Evolutionary conservation across 1,140 invertebrate species (phyloP).

Genomic region (Drosophila navojoa): DNA sequence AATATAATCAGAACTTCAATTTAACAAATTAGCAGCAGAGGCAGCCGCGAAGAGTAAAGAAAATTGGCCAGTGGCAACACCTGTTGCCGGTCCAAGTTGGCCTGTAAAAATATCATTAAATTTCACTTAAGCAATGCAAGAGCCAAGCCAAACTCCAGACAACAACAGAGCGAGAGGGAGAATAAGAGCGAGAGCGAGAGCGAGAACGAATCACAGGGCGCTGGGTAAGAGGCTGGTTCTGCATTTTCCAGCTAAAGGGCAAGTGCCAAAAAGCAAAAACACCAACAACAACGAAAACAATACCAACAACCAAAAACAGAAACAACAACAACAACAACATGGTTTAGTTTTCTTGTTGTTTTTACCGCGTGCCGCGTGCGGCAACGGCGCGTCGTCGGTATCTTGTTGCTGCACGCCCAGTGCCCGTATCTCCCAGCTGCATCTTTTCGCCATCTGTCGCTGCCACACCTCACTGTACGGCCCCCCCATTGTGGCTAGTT

Average conservation of each 20-base stretch:
- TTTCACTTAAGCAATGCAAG: conserved; percentile 69
- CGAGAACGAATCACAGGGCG: too few relatives aligned
- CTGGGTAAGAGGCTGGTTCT: conserved; percentile 4
- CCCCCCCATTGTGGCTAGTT: conserved; percentile 16
- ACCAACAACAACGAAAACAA: conserved; percentile 1
- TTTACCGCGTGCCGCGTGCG: conserved; percentile 40
- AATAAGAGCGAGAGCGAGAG: too few relatives aligned
- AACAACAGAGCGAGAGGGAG: neutral
- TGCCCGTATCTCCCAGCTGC: conserved; percentile 36
- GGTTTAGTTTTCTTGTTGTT: conserved; percentile 65
- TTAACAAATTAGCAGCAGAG: conserved; percentile 61
- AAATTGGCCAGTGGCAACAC: conserved; percentile 50
- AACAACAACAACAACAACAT: conserved; percentile 24
- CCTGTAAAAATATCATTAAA: conserved; percentile 72
- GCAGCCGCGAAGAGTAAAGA: conserved; percentile 22
- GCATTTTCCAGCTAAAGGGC: conserved; percentile 38
- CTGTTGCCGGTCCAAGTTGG: conserved; percentile 54
- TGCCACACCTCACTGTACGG: neutral
- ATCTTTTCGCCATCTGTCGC: conserved; percentile 35
- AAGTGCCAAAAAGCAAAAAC: conserved; percentile 73
- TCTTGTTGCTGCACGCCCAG: conserved; percentile 35
- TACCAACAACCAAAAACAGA: conserved; percentile 21
- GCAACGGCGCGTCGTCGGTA: conserved; percentile 22
- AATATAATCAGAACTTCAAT: conserved; percentile 63
- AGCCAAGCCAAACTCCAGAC: conserved; percentile 38